phyloP scores from a whole-genome alignment of 2,113 vertebrate genomes.

The Pangasianodon hypophthalmus region DNA sequence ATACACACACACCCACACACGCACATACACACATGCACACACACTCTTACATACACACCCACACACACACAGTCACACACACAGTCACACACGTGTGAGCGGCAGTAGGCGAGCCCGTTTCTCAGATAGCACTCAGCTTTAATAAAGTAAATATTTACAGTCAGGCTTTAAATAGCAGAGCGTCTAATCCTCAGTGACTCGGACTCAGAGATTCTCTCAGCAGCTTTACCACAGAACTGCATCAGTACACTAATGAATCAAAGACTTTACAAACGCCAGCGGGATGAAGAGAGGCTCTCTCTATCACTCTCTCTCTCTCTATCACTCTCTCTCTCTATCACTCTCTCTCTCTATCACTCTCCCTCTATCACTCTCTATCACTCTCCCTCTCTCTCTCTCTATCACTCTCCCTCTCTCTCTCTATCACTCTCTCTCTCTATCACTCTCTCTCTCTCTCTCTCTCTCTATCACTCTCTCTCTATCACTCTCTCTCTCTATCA shows the following conservation, averaged over 20 bases:
- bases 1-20: neutral
- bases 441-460: too few relatives aligned
- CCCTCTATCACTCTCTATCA: neutral
- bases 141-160: conserved; percentile 26
- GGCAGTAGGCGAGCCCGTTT: neutral
- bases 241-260: neutral
- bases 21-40: neutral
- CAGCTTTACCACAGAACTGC: neutral
- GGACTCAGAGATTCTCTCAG: neutral
- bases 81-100: neutral
- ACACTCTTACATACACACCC: neutral
- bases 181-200: conserved; percentile 4
- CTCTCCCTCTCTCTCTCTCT: neutral
- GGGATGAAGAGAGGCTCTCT: neutral
- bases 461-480: too few relatives aligned
- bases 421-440: too few relatives aligned
- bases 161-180: conserved; percentile 4
- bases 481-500: too few relatives aligned
- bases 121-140: neutral
- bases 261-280: neutral
- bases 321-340: neutral
- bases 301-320: neutral
- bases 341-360: neutral
- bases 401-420: too few relatives aligned
- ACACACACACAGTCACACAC: neutral